A percentile compares a stretch with the other conserved stretches of the same genome.
Conservation (phyloP, 2,113 vertebrate genomes). For the Poecilia latipinna region DNA sequence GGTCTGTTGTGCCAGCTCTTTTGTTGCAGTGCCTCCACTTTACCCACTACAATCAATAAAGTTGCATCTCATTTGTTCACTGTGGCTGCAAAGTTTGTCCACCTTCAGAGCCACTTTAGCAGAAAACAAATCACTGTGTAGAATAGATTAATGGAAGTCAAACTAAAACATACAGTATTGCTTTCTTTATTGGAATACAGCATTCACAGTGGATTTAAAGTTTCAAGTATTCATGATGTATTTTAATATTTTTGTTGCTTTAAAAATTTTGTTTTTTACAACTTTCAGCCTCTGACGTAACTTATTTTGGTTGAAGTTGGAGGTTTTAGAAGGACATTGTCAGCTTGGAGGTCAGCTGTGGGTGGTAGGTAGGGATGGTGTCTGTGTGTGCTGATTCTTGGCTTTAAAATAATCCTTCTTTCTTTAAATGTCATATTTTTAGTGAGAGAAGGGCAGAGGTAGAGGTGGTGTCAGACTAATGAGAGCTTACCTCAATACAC, state of each 20-base stretch:
- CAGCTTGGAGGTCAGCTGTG: constrained; percentile 16
- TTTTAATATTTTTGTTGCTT: constrained; percentile 2
- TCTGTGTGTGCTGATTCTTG: constrained; percentile 11
- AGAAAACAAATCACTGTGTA: constrained; percentile 51
- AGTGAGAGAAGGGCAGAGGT: not conserved
- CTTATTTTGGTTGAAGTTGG: not conserved
- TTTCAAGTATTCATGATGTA: constrained; percentile 18
- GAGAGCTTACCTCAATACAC: constrained; percentile 17
- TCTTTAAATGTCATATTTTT: constrained; percentile 13
- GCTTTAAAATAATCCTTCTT: not conserved
- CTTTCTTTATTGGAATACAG: constrained; percentile 3
- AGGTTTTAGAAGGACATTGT: not conserved
- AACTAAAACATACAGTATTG: constrained; percentile 26
- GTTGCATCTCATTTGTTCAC: constrained; percentile 56
- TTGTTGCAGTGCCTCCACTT: constrained; percentile 23
- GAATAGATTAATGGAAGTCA: constrained; percentile 57
- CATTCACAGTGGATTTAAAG: constrained; percentile 19
- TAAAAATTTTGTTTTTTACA: not conserved
- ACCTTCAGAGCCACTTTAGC: constrained; percentile 40
- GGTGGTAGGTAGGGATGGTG: constrained; percentile 6
- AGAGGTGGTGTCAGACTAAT: constrained; percentile 6
- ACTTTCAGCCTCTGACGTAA: not conserved
- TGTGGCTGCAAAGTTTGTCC: constrained; percentile 39
- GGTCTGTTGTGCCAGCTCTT: not conserved
- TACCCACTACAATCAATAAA: constrained; percentile 54